These are phyloP conservation scores for Siniperca undulata DNA, from an alignment of 2,797 vertebrate species.

Conservation along the genomic window DNA sequence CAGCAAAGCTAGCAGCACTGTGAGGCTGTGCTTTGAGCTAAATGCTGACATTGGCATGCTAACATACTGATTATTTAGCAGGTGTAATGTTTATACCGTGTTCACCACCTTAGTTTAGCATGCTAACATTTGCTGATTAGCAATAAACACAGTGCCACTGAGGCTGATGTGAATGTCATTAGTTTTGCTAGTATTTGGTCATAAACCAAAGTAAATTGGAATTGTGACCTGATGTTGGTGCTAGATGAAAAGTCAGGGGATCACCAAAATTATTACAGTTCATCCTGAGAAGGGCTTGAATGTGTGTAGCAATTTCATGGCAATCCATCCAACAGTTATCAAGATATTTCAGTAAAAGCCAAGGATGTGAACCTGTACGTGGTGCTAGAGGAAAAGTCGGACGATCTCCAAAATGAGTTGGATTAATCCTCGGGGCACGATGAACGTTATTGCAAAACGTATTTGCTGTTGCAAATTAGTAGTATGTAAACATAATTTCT, in stretches of 20 bases:
- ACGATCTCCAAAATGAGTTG: neutral
- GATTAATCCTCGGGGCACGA: neutral
- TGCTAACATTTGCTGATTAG: neutral
- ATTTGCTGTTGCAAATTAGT: no score
- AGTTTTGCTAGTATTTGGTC: neutral
- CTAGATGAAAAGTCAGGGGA: no score
- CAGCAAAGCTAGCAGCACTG: no score
- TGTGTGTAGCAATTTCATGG: neutral
- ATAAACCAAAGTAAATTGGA: no score
- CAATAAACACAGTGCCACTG: neutral
- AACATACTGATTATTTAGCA: neutral
- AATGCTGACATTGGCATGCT: neutral
- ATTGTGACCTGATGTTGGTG: no score
- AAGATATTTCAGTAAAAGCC: neutral
- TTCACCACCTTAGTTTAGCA: neutral
- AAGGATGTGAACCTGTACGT: neutral
- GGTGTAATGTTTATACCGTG: neutral
- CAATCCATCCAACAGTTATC: neutral
- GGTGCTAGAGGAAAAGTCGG: neutral
- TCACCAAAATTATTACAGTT: neutral
- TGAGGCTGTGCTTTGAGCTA: neutral
- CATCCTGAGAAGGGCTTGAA: neutral
- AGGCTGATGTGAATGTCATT: neutral
- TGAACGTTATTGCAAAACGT: neutral
- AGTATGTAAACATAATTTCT: no score